A percentile compares a stretch with the other conserved stretches of the same genome.
Evolutionary conservation across 2,113 vertebrate genomes (phyloP).

Genomic region (Chaetodon trifascialis): DNA sequence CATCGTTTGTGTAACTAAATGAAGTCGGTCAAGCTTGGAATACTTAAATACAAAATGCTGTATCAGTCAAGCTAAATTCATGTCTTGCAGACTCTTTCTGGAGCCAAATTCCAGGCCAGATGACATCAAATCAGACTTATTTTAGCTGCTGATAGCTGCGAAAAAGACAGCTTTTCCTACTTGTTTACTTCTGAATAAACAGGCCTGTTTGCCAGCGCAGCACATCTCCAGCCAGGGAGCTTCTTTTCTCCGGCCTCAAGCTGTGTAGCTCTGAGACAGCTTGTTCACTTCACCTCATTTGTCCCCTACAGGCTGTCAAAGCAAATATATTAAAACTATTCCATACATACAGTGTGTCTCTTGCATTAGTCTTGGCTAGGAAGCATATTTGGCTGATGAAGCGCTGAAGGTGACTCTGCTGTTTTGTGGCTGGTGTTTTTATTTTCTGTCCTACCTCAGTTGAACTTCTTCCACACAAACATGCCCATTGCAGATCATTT

Average conservation of each 20-base stretch:
- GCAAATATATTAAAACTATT: conserved; percentile 39
- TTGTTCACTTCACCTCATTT: conserved; percentile 49
- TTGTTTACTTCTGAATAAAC: conserved; percentile 55
- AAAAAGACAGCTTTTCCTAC: neutral
- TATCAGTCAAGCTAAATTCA: conserved; percentile 1
- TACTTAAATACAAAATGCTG: conserved; percentile 1
- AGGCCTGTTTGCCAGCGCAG: conserved; percentile 24
- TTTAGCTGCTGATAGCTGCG: conserved; percentile 3
- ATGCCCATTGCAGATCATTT: neutral
- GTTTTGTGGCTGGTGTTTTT: neutral
- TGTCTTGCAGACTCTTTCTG: neutral
- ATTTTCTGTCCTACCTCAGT: neutral
- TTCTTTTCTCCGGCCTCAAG: conserved; percentile 11
- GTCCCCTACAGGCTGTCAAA: conserved; percentile 43
- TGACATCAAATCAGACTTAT: neutral
- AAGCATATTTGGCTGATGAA: neutral
- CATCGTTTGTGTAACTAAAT: conserved; percentile 6
- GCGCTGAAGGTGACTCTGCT: neutral
- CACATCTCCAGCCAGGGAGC: conserved; percentile 47
- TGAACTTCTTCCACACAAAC: neutral
- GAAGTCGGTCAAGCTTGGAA: conserved; percentile 6
- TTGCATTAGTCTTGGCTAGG: conserved; percentile 2
- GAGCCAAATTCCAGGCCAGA: neutral
- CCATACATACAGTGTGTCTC: neutral
- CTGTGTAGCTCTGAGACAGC: conserved; percentile 29